These are phyloP conservation scores for Thomomys bottae DNA, from an alignment of 2,113 vertebrate genomes.

Conservation along the genomic window DNA sequence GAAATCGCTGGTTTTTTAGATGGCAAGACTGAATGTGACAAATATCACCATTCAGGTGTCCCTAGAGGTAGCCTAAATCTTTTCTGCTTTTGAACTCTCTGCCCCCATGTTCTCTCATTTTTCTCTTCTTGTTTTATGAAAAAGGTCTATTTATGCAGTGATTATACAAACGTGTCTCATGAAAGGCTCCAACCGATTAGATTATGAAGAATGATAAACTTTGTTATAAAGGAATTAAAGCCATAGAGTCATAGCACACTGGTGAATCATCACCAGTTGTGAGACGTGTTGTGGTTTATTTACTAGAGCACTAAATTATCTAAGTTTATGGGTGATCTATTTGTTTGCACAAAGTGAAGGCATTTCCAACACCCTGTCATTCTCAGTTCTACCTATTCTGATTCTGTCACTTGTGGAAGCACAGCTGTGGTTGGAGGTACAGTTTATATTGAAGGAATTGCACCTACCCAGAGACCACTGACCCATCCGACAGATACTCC, in stretches of 20 bases:
- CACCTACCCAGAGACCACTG: neutral
- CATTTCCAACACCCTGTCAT: neutral
- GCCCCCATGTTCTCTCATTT: neutral
- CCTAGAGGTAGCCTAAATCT: neutral
- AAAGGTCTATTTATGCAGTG: neutral
- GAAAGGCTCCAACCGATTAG: slow-evolving; percentile 27
- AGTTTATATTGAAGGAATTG: neutral
- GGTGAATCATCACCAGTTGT: neutral
- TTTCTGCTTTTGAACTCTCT: slow-evolving; percentile 18
- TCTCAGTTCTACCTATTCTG: neutral
- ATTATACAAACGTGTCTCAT: neutral
- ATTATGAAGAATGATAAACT: neutral
- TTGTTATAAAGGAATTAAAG: neutral
- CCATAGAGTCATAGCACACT: neutral
- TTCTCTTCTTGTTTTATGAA: neutral
- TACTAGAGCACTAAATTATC: neutral
- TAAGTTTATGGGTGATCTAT: neutral
- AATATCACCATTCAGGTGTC: neutral
- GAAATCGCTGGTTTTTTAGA: neutral
- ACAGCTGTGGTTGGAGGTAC: accelerated
- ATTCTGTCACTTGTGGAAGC: accelerated
- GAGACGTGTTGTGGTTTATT: neutral
- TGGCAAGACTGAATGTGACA: neutral
- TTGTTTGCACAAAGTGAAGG: neutral
- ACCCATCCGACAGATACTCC: neutral